phyloP scores from a whole-genome alignment of 1,140 invertebrate species.

The Galendromus occidentalis region DNA sequence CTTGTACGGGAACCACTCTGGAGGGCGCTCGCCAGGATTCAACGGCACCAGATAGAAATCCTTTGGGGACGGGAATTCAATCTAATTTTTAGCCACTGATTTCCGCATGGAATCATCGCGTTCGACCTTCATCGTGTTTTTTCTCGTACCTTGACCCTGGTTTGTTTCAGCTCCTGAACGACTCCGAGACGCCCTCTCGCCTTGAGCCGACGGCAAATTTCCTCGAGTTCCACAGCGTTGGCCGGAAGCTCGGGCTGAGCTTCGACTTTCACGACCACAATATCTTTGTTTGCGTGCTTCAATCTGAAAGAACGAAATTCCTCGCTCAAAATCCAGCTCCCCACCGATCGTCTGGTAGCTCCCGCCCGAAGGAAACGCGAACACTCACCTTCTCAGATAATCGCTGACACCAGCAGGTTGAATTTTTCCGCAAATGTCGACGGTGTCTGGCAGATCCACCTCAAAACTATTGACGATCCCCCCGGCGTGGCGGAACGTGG shows the following conservation, averaged over 20 bases:
- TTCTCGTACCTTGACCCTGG: background rate
- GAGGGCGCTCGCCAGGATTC: background rate
- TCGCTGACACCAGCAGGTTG: background rate
- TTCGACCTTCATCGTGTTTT: too few relatives aligned
- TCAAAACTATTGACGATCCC: background rate
- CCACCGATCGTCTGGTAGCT: background rate
- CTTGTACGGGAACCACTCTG: background rate
- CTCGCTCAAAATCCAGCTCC: background rate
- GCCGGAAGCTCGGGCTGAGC: background rate
- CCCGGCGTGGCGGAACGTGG: background rate
- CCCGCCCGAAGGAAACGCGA: background rate
- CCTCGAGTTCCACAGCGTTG: background rate
- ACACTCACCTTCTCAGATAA: background rate
- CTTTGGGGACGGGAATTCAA: background rate
- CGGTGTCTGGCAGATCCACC: background rate
- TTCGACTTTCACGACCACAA: background rate
- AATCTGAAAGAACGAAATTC: background rate
- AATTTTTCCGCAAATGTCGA: slow-evolving; percentile 9
- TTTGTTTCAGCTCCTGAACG: slow-evolving; percentile 5
- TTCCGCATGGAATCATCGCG: background rate
- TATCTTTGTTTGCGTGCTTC: slow-evolving; percentile 10
- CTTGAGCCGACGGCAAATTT: background rate
- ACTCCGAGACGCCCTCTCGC: background rate
- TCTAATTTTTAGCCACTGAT: background rate
- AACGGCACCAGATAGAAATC: slow-evolving; percentile 1